phyloP scores from a whole-genome alignment of 2,888 invertebrate genomes.

The Caradrina kadenii region DNA sequence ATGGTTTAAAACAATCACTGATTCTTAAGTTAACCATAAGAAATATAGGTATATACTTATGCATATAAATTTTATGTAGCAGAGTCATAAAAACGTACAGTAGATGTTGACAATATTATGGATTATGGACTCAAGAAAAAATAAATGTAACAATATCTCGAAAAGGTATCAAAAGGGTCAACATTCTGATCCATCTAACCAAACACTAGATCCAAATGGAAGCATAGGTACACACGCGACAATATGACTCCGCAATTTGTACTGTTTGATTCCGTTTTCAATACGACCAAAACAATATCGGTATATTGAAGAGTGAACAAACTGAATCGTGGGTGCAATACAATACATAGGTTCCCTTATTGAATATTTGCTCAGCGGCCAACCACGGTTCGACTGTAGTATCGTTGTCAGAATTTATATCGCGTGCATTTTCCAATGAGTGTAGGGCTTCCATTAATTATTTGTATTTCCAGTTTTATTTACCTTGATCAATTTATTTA shows the following conservation, averaged over 20 bases:
- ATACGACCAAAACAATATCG: constrained; percentile 82
- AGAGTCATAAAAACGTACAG: too few relatives aligned
- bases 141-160: neutral
- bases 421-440: constrained; percentile 43
- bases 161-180: constrained; percentile 13
- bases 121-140: neutral
- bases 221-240: constrained; percentile 40
- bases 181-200: constrained; percentile 29
- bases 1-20: too few relatives aligned
- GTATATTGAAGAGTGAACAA: constrained; percentile 83
- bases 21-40: too few relatives aligned
- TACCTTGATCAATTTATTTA: constrained; percentile 45
- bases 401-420: constrained; percentile 66
- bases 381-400: constrained; percentile 59
- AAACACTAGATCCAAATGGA: constrained; percentile 42
- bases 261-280: constrained; percentile 73
- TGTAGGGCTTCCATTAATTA: constrained; percentile 51
- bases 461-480: constrained; percentile 38
- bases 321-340: constrained; percentile 78
- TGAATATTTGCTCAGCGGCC: constrained; percentile 81
- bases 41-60: too few relatives aligned
- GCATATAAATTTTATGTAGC: too few relatives aligned
- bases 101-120: too few relatives aligned
- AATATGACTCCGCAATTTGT: constrained; percentile 62
- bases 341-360: constrained; percentile 80